Percentiles rank a stretch among this genome's conserved stretches.
Evolutionary conservation across 2,888 invertebrate species (phyloP).

Genomic region (Holacanthella duospinosa): DNA sequence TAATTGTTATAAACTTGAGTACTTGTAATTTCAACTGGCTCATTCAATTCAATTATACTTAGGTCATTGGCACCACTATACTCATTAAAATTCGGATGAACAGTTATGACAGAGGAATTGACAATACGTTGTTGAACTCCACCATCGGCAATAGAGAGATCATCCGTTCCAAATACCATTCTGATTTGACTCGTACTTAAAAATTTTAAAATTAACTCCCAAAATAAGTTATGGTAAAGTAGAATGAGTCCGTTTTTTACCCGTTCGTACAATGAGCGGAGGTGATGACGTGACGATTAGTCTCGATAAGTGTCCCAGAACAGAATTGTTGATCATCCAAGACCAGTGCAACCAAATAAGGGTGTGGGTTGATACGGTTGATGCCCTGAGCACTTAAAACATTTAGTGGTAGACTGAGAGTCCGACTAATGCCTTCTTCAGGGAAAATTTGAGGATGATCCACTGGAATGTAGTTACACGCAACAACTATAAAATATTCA

Average conservation of each 20-base stretch:
- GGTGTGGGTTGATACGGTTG: conserved; percentile 2
- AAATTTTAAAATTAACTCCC: too few relatives aligned
- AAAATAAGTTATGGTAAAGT: too few relatives aligned
- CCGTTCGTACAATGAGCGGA: conserved; percentile 11
- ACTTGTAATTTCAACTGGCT: conserved; percentile 1
- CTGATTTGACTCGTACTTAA: neutral
- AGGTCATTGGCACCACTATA: conserved; percentile 13
- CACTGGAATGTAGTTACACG: neutral
- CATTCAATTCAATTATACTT: conserved; percentile 8
- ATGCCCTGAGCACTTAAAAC: too few relatives aligned
- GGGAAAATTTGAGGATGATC: neutral
- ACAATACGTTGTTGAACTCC: conserved; percentile 8
- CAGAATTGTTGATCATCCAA: conserved; percentile 11
- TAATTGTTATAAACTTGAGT: too few relatives aligned
- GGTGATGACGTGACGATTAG: conserved; percentile 8
- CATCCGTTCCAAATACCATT: conserved; percentile 9
- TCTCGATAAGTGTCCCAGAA: conserved; percentile 8
- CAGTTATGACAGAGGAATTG: neutral
- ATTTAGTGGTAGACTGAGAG: neutral
- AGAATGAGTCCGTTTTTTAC: neutral
- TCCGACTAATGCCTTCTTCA: neutral
- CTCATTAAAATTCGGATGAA: conserved; percentile 9
- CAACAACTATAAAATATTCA: neutral
- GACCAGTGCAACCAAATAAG: conserved; percentile 9
- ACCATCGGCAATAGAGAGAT: neutral